These are phyloP conservation scores for Spodoptera litura DNA, from an alignment of 1,140 invertebrate species.

Conservation along the genomic window DNA sequence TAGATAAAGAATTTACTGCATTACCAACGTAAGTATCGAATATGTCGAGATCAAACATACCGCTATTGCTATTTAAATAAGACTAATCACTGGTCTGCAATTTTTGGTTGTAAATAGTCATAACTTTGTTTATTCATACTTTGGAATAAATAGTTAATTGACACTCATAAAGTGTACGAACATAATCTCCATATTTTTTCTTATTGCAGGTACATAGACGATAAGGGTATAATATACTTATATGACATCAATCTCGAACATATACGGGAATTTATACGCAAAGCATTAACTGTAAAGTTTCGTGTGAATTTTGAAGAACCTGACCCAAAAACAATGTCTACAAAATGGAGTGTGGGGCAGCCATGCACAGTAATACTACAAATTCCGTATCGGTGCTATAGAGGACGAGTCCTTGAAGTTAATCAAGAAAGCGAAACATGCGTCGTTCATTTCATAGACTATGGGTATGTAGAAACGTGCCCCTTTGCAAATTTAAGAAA, in stretches of 20 bases:
- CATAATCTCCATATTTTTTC: not conserved
- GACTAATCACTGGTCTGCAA: too few species aligned
- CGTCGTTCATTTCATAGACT: slow-evolving; percentile 88
- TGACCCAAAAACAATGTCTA: slow-evolving; percentile 78
- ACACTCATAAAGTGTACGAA: not conserved
- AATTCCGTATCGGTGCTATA: slow-evolving; percentile 88
- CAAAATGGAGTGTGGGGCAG: slow-evolving; percentile 86
- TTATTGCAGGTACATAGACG: slow-evolving; percentile 87
- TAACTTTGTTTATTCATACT: too few species aligned
- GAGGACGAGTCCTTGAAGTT: slow-evolving; percentile 85
- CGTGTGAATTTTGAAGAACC: slow-evolving; percentile 81
- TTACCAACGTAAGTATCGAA: slow-evolving; percentile 75
- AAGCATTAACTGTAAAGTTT: slow-evolving; percentile 63
- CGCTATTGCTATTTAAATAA: too few species aligned
- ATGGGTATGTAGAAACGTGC: slow-evolving; percentile 87
- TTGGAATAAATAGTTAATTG: too few species aligned
- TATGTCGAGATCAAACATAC: not conserved
- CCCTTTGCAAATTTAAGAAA: slow-evolving; percentile 85
- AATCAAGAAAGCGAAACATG: slow-evolving; percentile 73
- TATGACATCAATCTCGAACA: slow-evolving; percentile 78
- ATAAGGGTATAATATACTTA: slow-evolving; percentile 86
- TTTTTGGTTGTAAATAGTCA: too few species aligned
- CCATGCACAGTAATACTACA: slow-evolving; percentile 87
- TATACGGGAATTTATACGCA: slow-evolving; percentile 84
- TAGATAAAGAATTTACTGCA: slow-evolving; percentile 81